Evolutionary conservation across 2,888 invertebrate species (phyloP), one percentile per base, ranked within the genome.

Genomic region (Drosophila phalerata): DNA sequence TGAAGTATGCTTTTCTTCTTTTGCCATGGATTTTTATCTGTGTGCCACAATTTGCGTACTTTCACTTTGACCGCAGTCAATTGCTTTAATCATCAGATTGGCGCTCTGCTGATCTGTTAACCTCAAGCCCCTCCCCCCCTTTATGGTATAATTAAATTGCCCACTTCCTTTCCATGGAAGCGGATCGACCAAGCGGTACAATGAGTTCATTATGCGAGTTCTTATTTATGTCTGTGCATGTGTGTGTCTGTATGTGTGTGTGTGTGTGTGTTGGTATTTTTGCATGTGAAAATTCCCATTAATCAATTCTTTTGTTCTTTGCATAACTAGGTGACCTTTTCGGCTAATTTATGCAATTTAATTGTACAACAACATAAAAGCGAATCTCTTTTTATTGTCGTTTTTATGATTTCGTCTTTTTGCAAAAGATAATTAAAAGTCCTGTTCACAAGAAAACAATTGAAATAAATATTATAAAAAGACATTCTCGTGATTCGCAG

Each of bases 251-350:
- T n/a, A n/a, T n/a, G 43, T 22, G 17, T 43, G 22, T 9, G 25
- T 38, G 15, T n/a, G 15, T 34, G 17, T 47, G 43, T 19, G 13
- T 37, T 37, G 1, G 34, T 47, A 34, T 22, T 40, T 60, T 49
- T 38, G 64, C 47, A 58, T 80, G 86, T 65, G 88, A 81, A 88
- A 73, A 63, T 75, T 84, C 81, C 34, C 71, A 84, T 84, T 84
- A 84, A 84, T 88, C 86, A 87, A 88, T 87, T 86, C 85, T 77
- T 79, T 88, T 85, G 89, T 88, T 87, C 73, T 70, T 52, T 28
- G 53, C 55, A 68, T 40, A 84, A 75, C 75, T 84, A 75, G 84
- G 86, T 86, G 86, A 84, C 75, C 81, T 78, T 88, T 78, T 74
- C 45, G 60, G 15, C 64, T 57, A 80, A 77, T 85, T 85, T 72